Conservation (phyloP, 2,113 vertebrate species). For the Irena cyanogastra region DNA sequence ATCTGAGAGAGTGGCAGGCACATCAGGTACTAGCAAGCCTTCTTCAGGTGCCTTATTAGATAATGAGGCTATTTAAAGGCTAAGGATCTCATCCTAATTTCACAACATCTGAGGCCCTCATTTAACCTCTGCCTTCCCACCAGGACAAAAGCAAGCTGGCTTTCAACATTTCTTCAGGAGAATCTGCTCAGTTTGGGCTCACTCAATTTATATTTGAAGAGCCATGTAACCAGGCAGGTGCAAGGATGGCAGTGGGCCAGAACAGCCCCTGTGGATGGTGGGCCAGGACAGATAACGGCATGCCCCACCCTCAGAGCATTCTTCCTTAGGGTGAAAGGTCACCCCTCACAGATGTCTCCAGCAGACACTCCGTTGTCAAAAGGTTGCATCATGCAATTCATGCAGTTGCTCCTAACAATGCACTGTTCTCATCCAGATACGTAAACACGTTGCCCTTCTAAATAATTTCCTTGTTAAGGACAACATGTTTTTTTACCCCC, state of each 20-base stretch:
- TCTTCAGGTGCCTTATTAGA: background rate
- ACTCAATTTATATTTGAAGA: background rate
- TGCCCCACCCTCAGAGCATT: slow-evolving; percentile 87
- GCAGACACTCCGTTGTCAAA: slow-evolving; percentile 89
- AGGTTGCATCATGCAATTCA: slow-evolving; percentile 80
- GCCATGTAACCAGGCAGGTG: background rate
- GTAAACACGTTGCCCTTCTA: slow-evolving; percentile 53
- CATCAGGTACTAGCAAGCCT: background rate
- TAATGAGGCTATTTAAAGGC: background rate
- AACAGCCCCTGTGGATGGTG: slow-evolving; percentile 66
- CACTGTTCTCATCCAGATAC: slow-evolving; percentile 69
- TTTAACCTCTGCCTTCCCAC: background rate
- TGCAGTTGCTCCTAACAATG: slow-evolving; percentile 80
- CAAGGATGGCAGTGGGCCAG: slow-evolving; percentile 14
- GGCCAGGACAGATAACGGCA: slow-evolving; percentile 73
- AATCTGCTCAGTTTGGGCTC: background rate
- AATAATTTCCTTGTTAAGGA: slow-evolving; percentile 60
- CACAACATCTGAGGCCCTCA: background rate
- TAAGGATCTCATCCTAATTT: background rate
- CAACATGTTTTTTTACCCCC: background rate
- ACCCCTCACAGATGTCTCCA: slow-evolving; percentile 86
- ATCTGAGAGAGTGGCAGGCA: background rate
- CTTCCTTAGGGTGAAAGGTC: slow-evolving; percentile 87
- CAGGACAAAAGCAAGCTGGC: background rate
- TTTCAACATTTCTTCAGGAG: background rate